phyloP scores from a whole-genome alignment of 2,113 vertebrate species.

The Eretmochelys imbricata region DNA sequence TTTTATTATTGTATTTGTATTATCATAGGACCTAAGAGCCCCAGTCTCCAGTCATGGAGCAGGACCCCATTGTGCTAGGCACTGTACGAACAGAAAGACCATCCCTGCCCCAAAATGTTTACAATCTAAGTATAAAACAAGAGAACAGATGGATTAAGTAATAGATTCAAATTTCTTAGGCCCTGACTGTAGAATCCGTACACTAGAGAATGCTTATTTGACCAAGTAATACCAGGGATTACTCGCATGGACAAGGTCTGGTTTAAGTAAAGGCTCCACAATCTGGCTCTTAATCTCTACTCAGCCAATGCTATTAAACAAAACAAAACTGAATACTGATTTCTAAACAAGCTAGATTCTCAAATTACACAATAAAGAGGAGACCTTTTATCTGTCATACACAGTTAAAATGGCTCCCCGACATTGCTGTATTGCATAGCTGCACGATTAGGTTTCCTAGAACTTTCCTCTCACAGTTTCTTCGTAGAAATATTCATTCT shows the following conservation, averaged over 20 bases:
- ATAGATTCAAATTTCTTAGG: background rate
- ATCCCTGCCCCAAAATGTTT: background rate
- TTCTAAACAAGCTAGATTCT: background rate
- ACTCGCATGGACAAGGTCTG: background rate
- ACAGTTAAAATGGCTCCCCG: background rate
- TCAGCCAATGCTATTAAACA: background rate
- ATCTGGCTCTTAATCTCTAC: background rate
- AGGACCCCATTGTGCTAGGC: background rate
- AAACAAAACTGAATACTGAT: background rate
- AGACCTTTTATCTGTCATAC: background rate
- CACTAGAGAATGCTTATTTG: background rate
- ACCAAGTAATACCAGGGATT: background rate
- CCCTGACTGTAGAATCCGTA: background rate
- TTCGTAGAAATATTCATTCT: constrained; percentile 46
- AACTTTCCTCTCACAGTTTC: background rate
- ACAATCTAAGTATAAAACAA: background rate
- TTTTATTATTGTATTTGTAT: background rate
- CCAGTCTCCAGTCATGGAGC: background rate
- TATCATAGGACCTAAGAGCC: background rate
- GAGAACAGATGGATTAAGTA: background rate
- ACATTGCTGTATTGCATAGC: background rate
- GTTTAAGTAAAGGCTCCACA: background rate
- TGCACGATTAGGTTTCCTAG: constrained; percentile 14
- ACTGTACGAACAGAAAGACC: background rate
- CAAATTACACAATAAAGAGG: background rate